These are phyloP conservation scores for Aplocera efformata DNA, from an alignment of 2,888 invertebrate genomes.

Conservation along the genomic window DNA sequence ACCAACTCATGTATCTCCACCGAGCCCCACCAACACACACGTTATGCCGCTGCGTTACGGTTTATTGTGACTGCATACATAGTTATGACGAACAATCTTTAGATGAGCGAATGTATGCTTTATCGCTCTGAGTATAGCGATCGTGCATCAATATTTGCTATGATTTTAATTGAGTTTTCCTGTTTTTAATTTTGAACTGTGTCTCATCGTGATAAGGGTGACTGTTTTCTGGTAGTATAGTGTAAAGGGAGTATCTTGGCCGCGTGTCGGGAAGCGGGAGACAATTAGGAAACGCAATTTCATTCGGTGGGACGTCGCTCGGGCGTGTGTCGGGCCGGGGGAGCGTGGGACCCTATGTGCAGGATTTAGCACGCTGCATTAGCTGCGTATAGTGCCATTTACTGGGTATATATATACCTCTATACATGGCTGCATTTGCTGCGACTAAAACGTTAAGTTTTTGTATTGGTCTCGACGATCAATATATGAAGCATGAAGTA, in stretches of 20 bases:
- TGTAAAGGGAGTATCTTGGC: slow-evolving; percentile 46
- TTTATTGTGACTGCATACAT: slow-evolving; percentile 2
- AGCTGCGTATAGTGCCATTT: slow-evolving; percentile 16
- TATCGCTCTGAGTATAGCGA: slow-evolving; percentile 8
- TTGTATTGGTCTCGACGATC: too few species aligned
- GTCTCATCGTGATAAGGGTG: slow-evolving; percentile 19
- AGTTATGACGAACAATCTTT: slow-evolving; percentile 3
- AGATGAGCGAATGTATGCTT: slow-evolving; percentile 16
- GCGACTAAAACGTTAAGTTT: too few species aligned
- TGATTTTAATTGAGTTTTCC: slow-evolving; percentile 23
- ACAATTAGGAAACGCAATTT: slow-evolving; percentile 74
- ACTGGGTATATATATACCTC: background rate
- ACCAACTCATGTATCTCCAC: slow-evolving; percentile 9
- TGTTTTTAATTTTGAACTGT: slow-evolving; percentile 25
- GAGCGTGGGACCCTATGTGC: slow-evolving; percentile 21
- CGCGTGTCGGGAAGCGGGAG: slow-evolving; percentile 70
- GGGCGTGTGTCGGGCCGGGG: slow-evolving; percentile 16
- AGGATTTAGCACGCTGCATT: slow-evolving; percentile 20
- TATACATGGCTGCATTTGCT: too few species aligned
- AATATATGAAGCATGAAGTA: too few species aligned
- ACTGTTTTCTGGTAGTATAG: slow-evolving; percentile 16
- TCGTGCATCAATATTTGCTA: slow-evolving; percentile 19
- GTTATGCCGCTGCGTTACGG: slow-evolving; percentile 22
- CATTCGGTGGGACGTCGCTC: slow-evolving; percentile 36
- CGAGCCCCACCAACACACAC: slow-evolving; percentile 22